A percentile compares a stretch with the other conserved stretches of the same genome.
These are phyloP conservation scores for Ceyx melanurus DNA, from an alignment of 2,113 vertebrate species.

Conservation along the genomic window DNA sequence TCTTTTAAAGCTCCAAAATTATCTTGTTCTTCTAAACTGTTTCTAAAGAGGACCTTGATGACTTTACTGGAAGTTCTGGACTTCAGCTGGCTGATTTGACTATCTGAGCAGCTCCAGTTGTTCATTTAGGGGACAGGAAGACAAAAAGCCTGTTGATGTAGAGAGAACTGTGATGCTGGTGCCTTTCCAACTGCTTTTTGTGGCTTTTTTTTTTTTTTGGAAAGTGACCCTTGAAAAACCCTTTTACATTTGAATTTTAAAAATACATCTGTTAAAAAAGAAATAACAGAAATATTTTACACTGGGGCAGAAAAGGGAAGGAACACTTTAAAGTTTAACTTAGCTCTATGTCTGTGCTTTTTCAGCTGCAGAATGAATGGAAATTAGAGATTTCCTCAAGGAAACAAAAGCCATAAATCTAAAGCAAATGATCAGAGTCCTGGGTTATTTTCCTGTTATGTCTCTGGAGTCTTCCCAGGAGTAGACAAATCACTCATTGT, in stretches of 20 bases:
- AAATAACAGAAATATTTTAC: constrained; percentile 23
- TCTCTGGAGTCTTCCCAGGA: constrained; percentile 21
- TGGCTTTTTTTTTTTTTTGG: constrained; percentile 24
- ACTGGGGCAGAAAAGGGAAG: constrained; percentile 4
- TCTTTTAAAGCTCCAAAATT: neutral
- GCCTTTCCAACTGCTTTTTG: constrained; percentile 24
- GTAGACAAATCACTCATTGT: neutral
- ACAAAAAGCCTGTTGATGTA: constrained; percentile 60
- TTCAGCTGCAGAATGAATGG: constrained; percentile 59
- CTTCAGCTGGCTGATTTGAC: constrained; percentile 25
- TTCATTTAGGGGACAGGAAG: constrained; percentile 46
- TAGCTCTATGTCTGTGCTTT: constrained; percentile 49
- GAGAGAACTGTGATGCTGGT: constrained; percentile 43
- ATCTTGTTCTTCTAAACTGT: constrained; percentile 25
- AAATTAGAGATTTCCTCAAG: constrained; percentile 62
- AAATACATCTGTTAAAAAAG: constrained; percentile 42
- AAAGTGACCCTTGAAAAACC: constrained; percentile 31
- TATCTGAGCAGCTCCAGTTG: constrained; percentile 41
- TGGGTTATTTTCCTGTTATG: constrained; percentile 38
- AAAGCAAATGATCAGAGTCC: constrained; percentile 14
- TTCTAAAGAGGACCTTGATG: constrained; percentile 38
- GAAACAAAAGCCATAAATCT: constrained; percentile 64
- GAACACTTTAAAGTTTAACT: neutral
- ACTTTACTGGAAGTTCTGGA: constrained; percentile 32
- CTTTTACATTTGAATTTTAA: constrained; percentile 54